A percentile compares a stretch with the other conserved stretches of the same genome.
phyloP scores from a whole-genome alignment of 2,797 vertebrate species.

The Mareca penelope region DNA sequence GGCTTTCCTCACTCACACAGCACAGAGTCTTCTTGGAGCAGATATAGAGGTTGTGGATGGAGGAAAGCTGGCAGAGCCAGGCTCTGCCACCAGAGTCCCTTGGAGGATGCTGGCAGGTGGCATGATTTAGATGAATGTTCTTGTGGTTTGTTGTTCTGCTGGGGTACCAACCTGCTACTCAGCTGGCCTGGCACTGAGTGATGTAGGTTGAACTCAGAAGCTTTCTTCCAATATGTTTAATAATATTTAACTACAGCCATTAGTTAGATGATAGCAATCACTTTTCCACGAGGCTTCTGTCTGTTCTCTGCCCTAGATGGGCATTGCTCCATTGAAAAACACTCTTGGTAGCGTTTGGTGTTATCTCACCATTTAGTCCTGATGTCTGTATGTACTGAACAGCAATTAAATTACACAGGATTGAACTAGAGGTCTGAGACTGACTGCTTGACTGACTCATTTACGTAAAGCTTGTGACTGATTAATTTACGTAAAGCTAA shows the following conservation, averaged over 20 bases:
- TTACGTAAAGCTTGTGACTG: neutral
- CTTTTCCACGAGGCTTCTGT: neutral
- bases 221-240: neutral
- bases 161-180: neutral
- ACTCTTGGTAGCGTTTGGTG: neutral
- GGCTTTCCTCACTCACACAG: neutral
- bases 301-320: too few relatives aligned
- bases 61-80: neutral
- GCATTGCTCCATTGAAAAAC: neutral
- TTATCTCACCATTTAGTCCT: neutral
- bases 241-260: neutral
- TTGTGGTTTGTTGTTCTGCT: neutral
- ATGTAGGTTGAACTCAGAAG: neutral
- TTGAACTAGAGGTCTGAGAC: neutral
- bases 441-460: neutral
- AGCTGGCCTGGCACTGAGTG: neutral
- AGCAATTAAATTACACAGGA: neutral
- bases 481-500: neutral
- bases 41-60: neutral
- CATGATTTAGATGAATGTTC: neutral
- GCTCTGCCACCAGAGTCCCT: neutral
- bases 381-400: neutral
- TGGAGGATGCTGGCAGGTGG: neutral
- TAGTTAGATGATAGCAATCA: neutral
- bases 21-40: neutral